Evolutionary conservation across 2,797 vertebrate species (phyloP).

Genomic region (Rhabdophis nuchalis): DNA sequence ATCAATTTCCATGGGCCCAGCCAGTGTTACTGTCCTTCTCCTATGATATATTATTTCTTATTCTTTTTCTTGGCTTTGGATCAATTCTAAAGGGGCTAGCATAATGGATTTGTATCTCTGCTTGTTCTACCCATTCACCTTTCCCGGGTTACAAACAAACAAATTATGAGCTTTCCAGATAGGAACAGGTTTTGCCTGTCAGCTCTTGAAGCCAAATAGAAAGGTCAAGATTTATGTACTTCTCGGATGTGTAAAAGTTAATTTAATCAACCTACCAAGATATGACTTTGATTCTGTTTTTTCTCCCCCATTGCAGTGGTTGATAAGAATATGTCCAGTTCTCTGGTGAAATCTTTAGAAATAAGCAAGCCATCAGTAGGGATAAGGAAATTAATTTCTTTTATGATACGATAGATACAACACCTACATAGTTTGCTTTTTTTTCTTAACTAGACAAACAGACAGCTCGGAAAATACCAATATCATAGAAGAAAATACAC

Average conservation of each 20-base stretch:
- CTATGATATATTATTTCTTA: not conserved
- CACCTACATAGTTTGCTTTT: not conserved
- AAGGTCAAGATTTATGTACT: slow-evolving; percentile 62
- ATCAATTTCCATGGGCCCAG: not conserved
- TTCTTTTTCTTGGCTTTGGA: not conserved
- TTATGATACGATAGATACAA: not conserved
- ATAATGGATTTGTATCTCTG: not conserved
- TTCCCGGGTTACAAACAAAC: slow-evolving; percentile 37
- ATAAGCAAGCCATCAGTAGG: not conserved
- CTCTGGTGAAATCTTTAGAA: not conserved
- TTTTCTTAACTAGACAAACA: not conserved
- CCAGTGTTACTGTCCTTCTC: not conserved
- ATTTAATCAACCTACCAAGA: slow-evolving; percentile 61
- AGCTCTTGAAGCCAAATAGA: slow-evolving; percentile 56
- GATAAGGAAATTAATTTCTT: not conserved
- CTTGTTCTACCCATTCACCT: not conserved
- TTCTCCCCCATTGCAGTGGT: slow-evolving; percentile 21
- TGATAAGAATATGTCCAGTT: not conserved
- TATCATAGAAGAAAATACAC: not conserved
- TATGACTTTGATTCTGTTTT: slow-evolving; percentile 56
- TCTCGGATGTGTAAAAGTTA: slow-evolving; percentile 52
- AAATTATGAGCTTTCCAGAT: slow-evolving; percentile 56
- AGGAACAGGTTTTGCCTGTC: slow-evolving; percentile 56
- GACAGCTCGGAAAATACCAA: not conserved
- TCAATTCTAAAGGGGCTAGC: not conserved